A percentile compares a stretch with the other conserved stretches of the same genome.
These are phyloP conservation scores for Onchidella celtica DNA, from an alignment of 2,888 invertebrate genomes.

Conservation along the genomic window DNA sequence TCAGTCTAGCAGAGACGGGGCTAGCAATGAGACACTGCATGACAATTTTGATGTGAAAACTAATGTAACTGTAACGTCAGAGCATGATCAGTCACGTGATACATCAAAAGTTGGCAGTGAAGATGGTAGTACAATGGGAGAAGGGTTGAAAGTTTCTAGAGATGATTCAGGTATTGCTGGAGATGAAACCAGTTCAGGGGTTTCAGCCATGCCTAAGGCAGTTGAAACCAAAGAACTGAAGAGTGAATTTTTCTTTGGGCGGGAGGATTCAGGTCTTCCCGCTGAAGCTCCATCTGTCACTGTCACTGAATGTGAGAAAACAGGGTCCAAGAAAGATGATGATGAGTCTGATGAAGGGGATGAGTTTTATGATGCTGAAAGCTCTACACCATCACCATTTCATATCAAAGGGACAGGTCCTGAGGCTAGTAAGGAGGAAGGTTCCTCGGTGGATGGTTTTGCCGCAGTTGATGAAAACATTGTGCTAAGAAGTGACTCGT, in stretches of 20 bases:
- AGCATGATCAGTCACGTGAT: slow-evolving; percentile 14
- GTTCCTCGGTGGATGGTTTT: slow-evolving; percentile 26
- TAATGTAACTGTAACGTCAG: background rate
- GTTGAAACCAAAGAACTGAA: background rate
- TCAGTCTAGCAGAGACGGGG: background rate
- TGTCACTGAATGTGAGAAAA: background rate
- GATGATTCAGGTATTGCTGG: background rate
- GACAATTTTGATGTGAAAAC: slow-evolving; percentile 29
- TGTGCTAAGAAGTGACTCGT: background rate
- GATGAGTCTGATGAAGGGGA: slow-evolving; percentile 38
- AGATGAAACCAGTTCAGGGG: too few relatives aligned
- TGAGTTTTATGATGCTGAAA: slow-evolving; percentile 49
- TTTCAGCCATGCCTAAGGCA: too few relatives aligned
- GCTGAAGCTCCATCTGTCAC: background rate
- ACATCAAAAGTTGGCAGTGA: background rate
- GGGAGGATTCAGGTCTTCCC: background rate
- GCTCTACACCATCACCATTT: slow-evolving; percentile 24
- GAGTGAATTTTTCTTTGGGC: background rate
- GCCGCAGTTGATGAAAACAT: background rate
- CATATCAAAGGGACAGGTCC: background rate
- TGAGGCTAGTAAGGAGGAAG: background rate
- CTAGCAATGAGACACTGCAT: slow-evolving; percentile 26
- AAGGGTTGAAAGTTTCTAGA: background rate
- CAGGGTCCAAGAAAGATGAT: background rate
- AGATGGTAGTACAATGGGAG: background rate